Base-by-base conservation (phyloP, 2,113 vertebrate genomes). In the Coreoperca whiteheadi region DNA sequence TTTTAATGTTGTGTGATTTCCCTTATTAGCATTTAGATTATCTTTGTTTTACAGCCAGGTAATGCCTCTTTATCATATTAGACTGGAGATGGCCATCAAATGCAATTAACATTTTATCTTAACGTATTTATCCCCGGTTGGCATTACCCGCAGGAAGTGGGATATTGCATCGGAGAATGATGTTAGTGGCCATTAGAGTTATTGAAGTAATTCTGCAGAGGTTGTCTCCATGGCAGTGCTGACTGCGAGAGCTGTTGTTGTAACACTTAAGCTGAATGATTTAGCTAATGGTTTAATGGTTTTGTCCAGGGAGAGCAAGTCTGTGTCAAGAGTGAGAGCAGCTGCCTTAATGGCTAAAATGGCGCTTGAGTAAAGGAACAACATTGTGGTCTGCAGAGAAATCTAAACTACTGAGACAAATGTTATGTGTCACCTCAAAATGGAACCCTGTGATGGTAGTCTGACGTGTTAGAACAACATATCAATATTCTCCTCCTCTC, bases 21-120 rank as follows among this genome's bases (percentile, higher is more conserved):
- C 91, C 89, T 88, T 91, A 96, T 95, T 95, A 95, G 93, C 94
- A 94, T 96, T 96, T 95, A 92, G 90, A 95, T 96, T 89, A 94
- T 94, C 92, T 91, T 93, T 93, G 93, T 95, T 95, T 94, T 93
- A 92, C 85, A 94, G 91, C 89, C 92, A 92, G 90, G 89, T 94
- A 95, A 93, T 94, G 89, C 77, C 87, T 91, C 87, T 90, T 90
- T 91, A 94, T 95, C 89, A 91, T 94, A 95, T 96, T 95, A 95
- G 91, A 90, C 93, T 91, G 92, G 89, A 94, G 91, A 94, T 89
- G 94, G 94, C 93, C 93, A 95, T 95, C 95, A 94, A 95, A 96
- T 93, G 93, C 94, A 95, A 95, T 96, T 95, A 96, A 95, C 93
- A 94, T 95, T 96, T 95, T 93, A 91, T 94, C 90, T 91, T 93